Evolutionary conservation across 2,888 invertebrate species (phyloP).

Genomic region (Lypha dubia): DNA sequence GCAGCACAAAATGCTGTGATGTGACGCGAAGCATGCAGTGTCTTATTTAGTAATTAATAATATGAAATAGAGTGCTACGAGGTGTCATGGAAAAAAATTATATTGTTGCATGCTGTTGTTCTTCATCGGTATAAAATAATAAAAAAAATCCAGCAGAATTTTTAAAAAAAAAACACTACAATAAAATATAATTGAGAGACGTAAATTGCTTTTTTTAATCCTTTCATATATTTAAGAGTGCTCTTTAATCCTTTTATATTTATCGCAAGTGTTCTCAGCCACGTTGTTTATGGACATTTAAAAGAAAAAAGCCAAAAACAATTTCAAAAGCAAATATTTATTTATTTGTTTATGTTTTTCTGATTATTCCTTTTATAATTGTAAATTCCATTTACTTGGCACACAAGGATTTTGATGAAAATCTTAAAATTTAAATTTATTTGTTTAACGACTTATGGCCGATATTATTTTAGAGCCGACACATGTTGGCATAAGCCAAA

Average conservation of each 20-base stretch:
- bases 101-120: too few species aligned
- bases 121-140: too few species aligned
- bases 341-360: slow-evolving; percentile 5
- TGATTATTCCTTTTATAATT: neutral
- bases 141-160: too few species aligned
- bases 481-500: slow-evolving; percentile 53
- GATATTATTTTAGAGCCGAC: slow-evolving; percentile 46
- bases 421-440: slow-evolving; percentile 51
- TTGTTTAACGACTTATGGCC: slow-evolving; percentile 40
- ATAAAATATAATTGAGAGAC: neutral
- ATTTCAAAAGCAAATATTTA: slow-evolving; percentile 10
- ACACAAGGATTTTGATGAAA: slow-evolving; percentile 39
- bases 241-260: neutral
- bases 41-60: too few species aligned
- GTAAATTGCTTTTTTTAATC: neutral
- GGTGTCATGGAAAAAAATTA: too few species aligned
- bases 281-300: neutral
- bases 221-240: neutral
- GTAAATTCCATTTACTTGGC: neutral
- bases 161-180: too few species aligned
- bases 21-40: too few species aligned
- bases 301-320: neutral
- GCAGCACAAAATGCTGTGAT: too few species aligned
- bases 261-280: neutral
- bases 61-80: too few species aligned